Percentiles rank a stretch among this genome's conserved stretches.
Evolutionary conservation across 2,113 vertebrate genomes (phyloP).

Genomic region (Amphilophus citrinellus): DNA sequence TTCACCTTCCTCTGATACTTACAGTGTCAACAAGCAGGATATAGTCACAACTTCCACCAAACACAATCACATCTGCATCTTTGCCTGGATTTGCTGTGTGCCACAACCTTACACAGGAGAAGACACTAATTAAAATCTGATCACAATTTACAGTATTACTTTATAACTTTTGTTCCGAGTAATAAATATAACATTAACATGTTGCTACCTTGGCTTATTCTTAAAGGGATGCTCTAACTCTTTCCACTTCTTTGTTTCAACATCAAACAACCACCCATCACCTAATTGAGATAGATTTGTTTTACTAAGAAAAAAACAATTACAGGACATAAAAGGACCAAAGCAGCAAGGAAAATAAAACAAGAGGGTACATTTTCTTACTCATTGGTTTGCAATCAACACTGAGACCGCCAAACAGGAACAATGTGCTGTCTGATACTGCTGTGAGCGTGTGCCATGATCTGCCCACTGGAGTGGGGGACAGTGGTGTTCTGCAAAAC

Average conservation of each 20-base stretch:
- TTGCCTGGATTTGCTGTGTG: conserved; percentile 90
- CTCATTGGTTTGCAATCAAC: conserved; percentile 92
- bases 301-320: background rate
- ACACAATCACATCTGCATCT: conserved; percentile 93
- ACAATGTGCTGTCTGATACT: conserved; percentile 86
- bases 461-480: conserved; percentile 84
- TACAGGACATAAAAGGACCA: background rate
- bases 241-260: conserved; percentile 88
- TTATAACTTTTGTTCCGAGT: background rate
- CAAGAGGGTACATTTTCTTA: conserved; percentile 66
- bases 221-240: conserved; percentile 88
- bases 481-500: conserved; percentile 80
- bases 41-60: conserved; percentile 95
- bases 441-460: conserved; percentile 95
- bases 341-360: background rate
- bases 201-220: conserved; percentile 88
- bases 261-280: conserved; percentile 90
- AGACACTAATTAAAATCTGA: background rate
- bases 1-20: conserved; percentile 64
- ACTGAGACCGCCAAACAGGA: conserved; percentile 93
- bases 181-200: background rate
- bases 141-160: background rate
- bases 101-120: conserved; percentile 84
- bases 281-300: conserved; percentile 42
- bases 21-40: conserved; percentile 93